Base-by-base conservation (phyloP, 2,888 invertebrate species). In the Saturnia japonica region DNA sequence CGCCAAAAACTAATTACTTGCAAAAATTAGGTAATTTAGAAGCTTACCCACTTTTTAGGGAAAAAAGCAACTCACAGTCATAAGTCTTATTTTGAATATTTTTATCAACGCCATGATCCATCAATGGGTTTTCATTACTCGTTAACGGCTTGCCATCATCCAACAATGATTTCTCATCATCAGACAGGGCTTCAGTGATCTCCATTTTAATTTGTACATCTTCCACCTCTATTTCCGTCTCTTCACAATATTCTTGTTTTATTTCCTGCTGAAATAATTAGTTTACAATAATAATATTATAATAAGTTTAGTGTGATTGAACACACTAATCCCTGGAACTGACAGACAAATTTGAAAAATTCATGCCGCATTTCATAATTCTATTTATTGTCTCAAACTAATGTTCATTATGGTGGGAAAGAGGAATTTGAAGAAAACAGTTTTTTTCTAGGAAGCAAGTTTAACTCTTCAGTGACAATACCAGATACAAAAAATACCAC, bases 71-170 rank as follows among this genome's bases (percentile, higher is more conserved):
- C 57, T 60, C 57, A 60, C 57, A 14, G 25, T 60, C 25, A 60
- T 60, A 25, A 28, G 8, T 25, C 25, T 60, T 60, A 25, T 60
- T 14, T 28, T 60, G 25, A 14, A 60, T 11, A 25, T 28, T 60
- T 28, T 6, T 28, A 25, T 43, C 54, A 42, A 16, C 16, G 45
- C 19, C 16, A 57, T 67, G 14, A 42, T 45, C 47, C 28, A 62
- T 22, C 47, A 60, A 40, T 22, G 45, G n/a, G 1, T 71, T 43
- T 71, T 45, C 47, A 42, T 57, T 42, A 60, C 14, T 16, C 57
- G 51, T 73, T 16, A 80, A 71, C 3, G 75, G 74, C 72, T 73
- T 76, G 70, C 79, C 78, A 66, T 78, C 76, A 11, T 76, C 57
- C 2, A 28, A 28, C 6, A 60, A 11, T 0, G 25, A 28, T 60